Evolutionary conservation across 2,888 invertebrate genomes (phyloP), one percentile per base, ranked within the genome.

Genomic region (Xanthorhoe designata): DNA sequence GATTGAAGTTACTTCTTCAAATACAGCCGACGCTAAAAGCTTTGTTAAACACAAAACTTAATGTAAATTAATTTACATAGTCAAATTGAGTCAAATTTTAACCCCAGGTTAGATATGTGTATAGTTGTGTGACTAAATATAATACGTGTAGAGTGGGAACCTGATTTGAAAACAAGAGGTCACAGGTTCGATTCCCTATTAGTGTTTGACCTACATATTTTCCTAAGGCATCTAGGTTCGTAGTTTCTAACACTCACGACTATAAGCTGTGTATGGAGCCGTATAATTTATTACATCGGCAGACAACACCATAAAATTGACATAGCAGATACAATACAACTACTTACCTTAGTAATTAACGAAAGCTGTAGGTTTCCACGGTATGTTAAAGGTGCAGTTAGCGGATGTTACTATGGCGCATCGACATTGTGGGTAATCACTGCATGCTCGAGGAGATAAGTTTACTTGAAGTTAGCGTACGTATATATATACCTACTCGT

Each of bases 221-320:
- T 45, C 53, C 50, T 54, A 56, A 42, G 13, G 13, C 38, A 35
- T 35, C 35, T 45, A 51, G 52, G 15, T 42, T 57, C 45, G 29
- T 45, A 17, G 42, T 60, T 45, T 50, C 42, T 53, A 55, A 55
- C 51, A 42, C 50, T 59, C 59, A 62, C 58, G 58, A 62, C 57
- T n/a, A 49, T 1, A 47, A 57, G n/a, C 61, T 62, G 50, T 50
- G 55, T 62, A 66, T 45, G 66, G 62, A 8, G 24, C n/a, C 55
- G 32, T 6, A 13, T 49, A 13, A 64, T 59, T 53, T 38, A 54
- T 54, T 54, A 54, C 38, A 64, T 66, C 13, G 32, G 50, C 42
- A 66, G 61, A 52, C 51, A 61, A 47, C 57, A 50, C 61, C 66
- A 66, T 61, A 66, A 57, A 61, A 45, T 56, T 66, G 53, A 58